These are phyloP conservation scores for Morbakka virulenta DNA, from an alignment of 30 jellyfish, hydroid and myxozoan genomes.

Conservation along the genomic window DNA sequence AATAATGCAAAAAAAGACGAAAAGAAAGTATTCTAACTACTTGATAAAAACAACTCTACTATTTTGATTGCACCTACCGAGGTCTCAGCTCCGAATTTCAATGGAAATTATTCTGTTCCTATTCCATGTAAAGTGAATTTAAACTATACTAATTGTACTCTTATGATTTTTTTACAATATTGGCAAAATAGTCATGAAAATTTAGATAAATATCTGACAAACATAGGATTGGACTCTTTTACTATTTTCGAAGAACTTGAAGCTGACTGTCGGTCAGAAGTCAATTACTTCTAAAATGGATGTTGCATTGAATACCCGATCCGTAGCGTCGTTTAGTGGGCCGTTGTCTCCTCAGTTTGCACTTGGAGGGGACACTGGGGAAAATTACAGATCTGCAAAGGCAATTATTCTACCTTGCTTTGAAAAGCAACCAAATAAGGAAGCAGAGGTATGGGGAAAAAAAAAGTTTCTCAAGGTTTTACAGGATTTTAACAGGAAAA, in stretches of 20 bases:
- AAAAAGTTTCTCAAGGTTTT: constrained; percentile 64
- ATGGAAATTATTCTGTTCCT: no score
- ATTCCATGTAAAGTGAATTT: no score
- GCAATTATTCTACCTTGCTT: constrained; percentile 76
- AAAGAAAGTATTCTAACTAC: no score
- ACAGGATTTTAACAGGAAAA: constrained; percentile 61
- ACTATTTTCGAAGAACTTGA: constrained; percentile 42
- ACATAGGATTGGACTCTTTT: constrained; percentile 26
- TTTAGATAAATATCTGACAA: constrained; percentile 63
- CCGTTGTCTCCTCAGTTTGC: constrained; percentile 84
- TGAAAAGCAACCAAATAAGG: constrained; percentile 51
- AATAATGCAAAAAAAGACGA: no score
- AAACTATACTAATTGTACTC: constrained; percentile 70
- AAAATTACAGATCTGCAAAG: constrained; percentile 57
- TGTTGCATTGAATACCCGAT: constrained; percentile 68
- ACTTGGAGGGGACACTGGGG: constrained; percentile 81
- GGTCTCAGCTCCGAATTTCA: no score
- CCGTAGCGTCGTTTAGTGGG: constrained; percentile 83
- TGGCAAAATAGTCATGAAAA: constrained; percentile 78
- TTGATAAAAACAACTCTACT: no score
- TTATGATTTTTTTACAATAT: constrained; percentile 77
- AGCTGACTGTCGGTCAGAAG: constrained; percentile 88
- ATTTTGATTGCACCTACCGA: no score
- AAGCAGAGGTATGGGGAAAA: constrained; percentile 97
- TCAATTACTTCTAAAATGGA: constrained; percentile 67